Conservation (phyloP, 2,888 invertebrate genomes). For the Xylocampa areola region DNA sequence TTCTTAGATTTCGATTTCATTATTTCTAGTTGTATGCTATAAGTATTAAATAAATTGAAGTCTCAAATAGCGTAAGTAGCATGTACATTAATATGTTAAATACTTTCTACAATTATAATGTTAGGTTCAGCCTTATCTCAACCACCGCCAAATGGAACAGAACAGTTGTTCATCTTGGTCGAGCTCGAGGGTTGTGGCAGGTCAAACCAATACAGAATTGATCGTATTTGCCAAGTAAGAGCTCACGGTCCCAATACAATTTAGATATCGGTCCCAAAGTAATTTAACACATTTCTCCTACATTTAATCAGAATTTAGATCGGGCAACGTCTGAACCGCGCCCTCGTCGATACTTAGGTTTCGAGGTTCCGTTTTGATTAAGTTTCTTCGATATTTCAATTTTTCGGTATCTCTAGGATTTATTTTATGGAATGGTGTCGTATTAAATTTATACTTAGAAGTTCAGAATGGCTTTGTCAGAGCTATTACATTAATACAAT, state of each 20-base stretch:
- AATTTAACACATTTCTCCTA: slow-evolving; percentile 40
- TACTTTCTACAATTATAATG: background rate
- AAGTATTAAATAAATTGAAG: background rate
- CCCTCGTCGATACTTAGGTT: slow-evolving; percentile 1
- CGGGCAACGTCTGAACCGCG: slow-evolving; percentile 17
- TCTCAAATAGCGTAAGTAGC: background rate
- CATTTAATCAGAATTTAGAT: slow-evolving; percentile 42
- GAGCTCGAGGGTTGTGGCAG: slow-evolving; percentile 34
- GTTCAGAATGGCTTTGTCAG: background rate
- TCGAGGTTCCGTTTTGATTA: slow-evolving; percentile 28
- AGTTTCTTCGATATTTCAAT: slow-evolving; percentile 8
- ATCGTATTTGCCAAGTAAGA: slow-evolving; percentile 32
- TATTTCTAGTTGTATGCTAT: background rate
- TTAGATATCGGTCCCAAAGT: slow-evolving; percentile 39
- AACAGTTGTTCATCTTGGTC: slow-evolving; percentile 17
- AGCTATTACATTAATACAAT: too few relatives aligned
- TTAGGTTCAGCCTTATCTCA: background rate
- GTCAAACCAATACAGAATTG: slow-evolving; percentile 37
- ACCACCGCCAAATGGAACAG: slow-evolving; percentile 20
- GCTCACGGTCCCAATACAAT: slow-evolving; percentile 41
- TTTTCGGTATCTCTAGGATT: slow-evolving; percentile 3
- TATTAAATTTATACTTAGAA: slow-evolving; percentile 9
- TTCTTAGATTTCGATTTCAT: background rate
- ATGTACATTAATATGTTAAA: background rate
- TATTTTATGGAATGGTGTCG: background rate